These are phyloP conservation scores for Montipora capitata DNA, from an alignment of 92 coral and sea anemone genomes.

Conservation along the genomic window DNA sequence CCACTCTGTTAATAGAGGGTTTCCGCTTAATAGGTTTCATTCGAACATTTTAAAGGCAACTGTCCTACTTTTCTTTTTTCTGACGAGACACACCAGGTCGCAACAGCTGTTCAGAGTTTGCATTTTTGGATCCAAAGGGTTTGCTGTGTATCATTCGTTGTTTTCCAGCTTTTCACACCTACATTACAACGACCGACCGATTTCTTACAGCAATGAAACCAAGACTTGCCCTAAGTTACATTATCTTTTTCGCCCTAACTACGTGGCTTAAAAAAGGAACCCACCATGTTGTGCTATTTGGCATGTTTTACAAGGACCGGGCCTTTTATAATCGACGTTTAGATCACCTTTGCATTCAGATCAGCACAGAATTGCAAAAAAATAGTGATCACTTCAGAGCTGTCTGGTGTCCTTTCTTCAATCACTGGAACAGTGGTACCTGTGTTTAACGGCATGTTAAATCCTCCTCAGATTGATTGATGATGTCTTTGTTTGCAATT, in stretches of 20 bases:
- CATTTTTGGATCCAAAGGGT: background rate
- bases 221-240: too few species aligned
- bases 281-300: too few species aligned
- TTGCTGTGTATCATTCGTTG: constrained; percentile 10
- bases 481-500: constrained; percentile 53
- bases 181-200: too few species aligned
- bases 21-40: too few species aligned
- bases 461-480: constrained; percentile 57
- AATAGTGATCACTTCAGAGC: background rate
- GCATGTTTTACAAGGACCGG: too few species aligned
- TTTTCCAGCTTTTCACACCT: constrained; percentile 11
- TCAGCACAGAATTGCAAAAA: too few species aligned
- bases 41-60: constrained; percentile 7
- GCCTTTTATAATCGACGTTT: too few species aligned
- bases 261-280: too few species aligned
- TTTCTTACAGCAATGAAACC: too few species aligned
- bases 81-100: constrained; percentile 10
- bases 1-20: constrained; percentile 14
- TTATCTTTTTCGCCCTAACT: too few species aligned
- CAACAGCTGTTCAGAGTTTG: background rate
- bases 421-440: background rate
- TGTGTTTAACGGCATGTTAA: background rate
- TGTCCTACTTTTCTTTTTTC: constrained; percentile 6
- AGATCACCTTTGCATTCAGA: too few species aligned
- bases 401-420: background rate